Conservation (phyloP, 2,797 vertebrate genomes). For the Tenualosa thibaudeaui region DNA sequence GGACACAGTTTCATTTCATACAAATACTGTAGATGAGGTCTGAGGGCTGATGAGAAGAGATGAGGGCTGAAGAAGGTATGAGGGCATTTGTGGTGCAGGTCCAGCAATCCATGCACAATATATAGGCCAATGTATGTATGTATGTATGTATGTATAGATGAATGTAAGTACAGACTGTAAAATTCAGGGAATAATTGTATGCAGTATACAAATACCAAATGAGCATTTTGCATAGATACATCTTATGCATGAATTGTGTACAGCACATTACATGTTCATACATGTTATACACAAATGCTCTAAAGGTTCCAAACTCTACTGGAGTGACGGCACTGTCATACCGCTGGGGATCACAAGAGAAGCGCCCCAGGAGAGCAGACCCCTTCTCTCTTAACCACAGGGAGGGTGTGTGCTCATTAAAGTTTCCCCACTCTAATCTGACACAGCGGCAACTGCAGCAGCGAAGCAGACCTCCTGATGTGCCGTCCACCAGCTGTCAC, state of each 20-base stretch:
- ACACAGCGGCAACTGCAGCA: conserved; percentile 30
- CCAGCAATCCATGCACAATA: too few species aligned
- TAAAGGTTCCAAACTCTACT: conserved; percentile 25
- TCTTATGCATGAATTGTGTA: not conserved
- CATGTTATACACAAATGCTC: not conserved
- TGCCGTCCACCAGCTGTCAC: not conserved
- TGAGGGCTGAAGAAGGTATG: too few species aligned
- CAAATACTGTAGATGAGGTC: too few species aligned
- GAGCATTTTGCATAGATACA: not conserved
- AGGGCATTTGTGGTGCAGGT: not conserved
- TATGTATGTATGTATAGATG: not conserved
- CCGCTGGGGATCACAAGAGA: conserved; percentile 45
- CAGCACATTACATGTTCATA: not conserved
- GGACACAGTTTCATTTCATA: not conserved
- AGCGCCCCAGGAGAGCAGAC: conserved; percentile 47
- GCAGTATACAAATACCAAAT: not conserved
- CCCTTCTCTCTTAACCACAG: conserved; percentile 34
- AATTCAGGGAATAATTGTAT: not conserved
- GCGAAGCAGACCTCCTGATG: not conserved
- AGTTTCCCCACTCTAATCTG: conserved; percentile 47
- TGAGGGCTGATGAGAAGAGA: too few species aligned
- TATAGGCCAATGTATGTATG: too few species aligned
- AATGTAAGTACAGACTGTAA: not conserved
- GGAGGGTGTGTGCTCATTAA: conserved; percentile 45
- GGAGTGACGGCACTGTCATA: conserved; percentile 46